phyloP scores from a whole-genome alignment of 2,888 invertebrate species.

The Chrysolina oricalcia region DNA sequence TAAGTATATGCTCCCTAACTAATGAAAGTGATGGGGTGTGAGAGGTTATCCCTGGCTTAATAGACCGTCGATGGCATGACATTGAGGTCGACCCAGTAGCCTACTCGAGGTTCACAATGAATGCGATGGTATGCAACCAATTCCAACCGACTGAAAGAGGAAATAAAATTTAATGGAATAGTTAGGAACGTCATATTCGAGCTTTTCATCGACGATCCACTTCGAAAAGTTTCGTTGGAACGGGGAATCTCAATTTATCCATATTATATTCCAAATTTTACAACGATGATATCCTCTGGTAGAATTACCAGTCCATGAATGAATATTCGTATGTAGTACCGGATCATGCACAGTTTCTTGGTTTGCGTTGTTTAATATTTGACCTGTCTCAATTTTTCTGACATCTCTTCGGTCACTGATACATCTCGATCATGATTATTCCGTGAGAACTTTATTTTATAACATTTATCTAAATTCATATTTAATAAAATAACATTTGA shows the following conservation, averaged over 20 bases:
- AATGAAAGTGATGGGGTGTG: conserved; percentile 32
- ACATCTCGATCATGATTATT: no score
- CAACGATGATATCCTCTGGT: background rate
- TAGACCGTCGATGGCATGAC: conserved; percentile 65
- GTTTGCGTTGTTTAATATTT: no score
- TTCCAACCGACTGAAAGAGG: conserved; percentile 55
- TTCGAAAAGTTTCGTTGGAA: background rate
- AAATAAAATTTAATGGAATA: conserved; percentile 63
- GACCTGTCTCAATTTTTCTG: no score
- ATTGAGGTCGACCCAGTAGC: conserved; percentile 67
- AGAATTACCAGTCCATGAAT: no score
- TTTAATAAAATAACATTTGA: no score
- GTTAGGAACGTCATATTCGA: conserved; percentile 44
- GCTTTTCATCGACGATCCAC: conserved; percentile 1
- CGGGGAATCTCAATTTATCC: background rate
- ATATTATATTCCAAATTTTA: background rate
- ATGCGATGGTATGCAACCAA: conserved; percentile 64
- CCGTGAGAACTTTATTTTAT: no score
- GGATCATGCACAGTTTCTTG: no score
- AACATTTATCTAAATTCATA: no score
- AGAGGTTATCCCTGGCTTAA: conserved; percentile 58
- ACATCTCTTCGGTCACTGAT: no score
- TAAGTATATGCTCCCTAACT: conserved; percentile 37
- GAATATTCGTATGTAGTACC: no score
- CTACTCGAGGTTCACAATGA: conserved; percentile 62